Percentiles rank a stretch among this genome's conserved stretches.
phyloP scores from a whole-genome alignment of 2,888 invertebrate species.

The Calliopum simillimum region DNA sequence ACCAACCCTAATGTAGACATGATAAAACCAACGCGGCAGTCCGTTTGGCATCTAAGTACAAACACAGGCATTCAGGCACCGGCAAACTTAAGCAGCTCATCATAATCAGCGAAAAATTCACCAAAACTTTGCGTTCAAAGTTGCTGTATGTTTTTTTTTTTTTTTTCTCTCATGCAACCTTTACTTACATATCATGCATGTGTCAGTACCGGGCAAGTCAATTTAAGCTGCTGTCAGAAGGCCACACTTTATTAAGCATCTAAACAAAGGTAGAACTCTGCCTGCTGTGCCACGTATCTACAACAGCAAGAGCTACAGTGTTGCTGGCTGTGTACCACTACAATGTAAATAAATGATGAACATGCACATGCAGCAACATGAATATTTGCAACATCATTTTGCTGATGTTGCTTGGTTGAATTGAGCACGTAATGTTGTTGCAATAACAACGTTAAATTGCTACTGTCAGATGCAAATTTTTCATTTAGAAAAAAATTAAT shows the following conservation, averaged over 20 bases:
- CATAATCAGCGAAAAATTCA: too few species aligned
- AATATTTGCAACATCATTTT: constrained; percentile 1
- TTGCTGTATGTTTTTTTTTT: not conserved
- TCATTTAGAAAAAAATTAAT: too few species aligned
- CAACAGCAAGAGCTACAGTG: too few species aligned
- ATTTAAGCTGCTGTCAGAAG: constrained; percentile 23
- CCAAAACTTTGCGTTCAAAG: not conserved
- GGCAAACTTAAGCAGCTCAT: not conserved
- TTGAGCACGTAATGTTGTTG: constrained; percentile 46
- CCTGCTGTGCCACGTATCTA: too few species aligned
- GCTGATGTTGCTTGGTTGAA: constrained; percentile 45
- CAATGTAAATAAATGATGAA: constrained; percentile 21
- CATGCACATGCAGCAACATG: constrained; percentile 8
- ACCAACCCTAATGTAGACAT: too few species aligned
- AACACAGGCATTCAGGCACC: not conserved
- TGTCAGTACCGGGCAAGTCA: constrained; percentile 5
- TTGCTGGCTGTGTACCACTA: not conserved
- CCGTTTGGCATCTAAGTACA: too few species aligned
- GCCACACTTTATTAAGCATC: constrained; percentile 27
- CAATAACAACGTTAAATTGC: too few species aligned
- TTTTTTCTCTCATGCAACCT: not conserved
- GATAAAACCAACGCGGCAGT: too few species aligned
- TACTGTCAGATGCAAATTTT: too few species aligned
- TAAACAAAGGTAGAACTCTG: constrained; percentile 38
- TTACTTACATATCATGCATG: not conserved